Evolutionary conservation across 2,113 vertebrate species (phyloP), one percentile per base, ranked within the genome.

Genomic region (Vicugna pacos): DNA sequence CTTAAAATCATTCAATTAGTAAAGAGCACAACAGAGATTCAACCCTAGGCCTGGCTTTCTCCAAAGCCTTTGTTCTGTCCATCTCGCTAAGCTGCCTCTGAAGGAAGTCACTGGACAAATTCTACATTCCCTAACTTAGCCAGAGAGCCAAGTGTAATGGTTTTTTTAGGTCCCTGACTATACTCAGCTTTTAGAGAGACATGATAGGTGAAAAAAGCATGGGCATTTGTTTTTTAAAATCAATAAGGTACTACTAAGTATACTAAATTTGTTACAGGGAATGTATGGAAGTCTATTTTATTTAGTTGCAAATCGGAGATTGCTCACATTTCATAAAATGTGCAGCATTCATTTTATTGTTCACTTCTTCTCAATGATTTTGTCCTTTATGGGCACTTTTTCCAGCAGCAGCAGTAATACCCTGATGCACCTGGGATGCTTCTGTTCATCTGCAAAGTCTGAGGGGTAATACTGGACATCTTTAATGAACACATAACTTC

Each of bases 181-280:
- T 50, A 17, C 38, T 17, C 6, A 1, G 32, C 26, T 93, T 92
- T 94, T 46, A 85, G 46, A 35, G 84, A 93, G 64, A 48, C 5
- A 30, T 4, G 2, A 7, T 20, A 84, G 58, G 14, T 77, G 28
- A 76, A 67, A 58, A 72, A 58, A 38, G 8, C n/a, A 80, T 3
- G 22, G 76, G 6, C 6, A 72, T 73, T 94, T 93, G 73, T 93
- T 90, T 93, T 89, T 84, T 93, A 32, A 95, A 70, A 64, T 80
- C 38, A 90, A 0, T 89, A 46, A 81, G 17, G 13, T 91, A 72
- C 46, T 52, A 28, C 15, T 60, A 42, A 52, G 77, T 72, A 52
- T 16, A 72, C 24, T 32, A 94, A n/a, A 38, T 93, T 58, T 87
- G 60, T 52, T 70, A 77, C 60, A 84, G 16, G 8, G 9, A 93